These are phyloP conservation scores for Cenopis cana DNA, from an alignment of 2,888 invertebrate genomes.

Conservation along the genomic window DNA sequence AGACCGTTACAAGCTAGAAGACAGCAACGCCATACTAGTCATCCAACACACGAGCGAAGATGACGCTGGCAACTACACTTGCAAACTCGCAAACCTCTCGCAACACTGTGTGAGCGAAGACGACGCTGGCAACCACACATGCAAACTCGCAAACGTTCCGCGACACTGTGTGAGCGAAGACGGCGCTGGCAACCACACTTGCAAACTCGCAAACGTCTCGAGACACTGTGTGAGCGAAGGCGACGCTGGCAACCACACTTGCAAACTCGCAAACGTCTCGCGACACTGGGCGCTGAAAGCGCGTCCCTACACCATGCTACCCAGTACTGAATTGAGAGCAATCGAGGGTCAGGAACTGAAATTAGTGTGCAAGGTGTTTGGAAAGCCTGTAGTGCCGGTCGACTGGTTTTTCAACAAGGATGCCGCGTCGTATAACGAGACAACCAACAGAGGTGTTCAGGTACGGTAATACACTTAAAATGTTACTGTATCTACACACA, in stretches of 20 bases:
- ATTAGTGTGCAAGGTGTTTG: conserved; percentile 85
- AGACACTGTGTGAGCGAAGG: no score
- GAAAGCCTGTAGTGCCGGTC: conserved; percentile 7
- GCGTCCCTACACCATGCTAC: conserved; percentile 85
- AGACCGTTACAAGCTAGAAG: conserved; percentile 71
- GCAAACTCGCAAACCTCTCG: conserved; percentile 64
- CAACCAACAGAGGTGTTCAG: background rate
- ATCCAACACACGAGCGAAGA: conserved; percentile 72
- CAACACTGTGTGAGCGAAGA: no score
- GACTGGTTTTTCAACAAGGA: conserved; percentile 83
- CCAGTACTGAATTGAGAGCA: conserved; percentile 86
- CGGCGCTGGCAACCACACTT: no score
- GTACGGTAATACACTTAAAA: conserved; percentile 1
- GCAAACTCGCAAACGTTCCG: no score
- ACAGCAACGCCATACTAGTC: conserved; percentile 60
- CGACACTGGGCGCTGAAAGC: conserved; percentile 75
- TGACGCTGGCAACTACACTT: conserved; percentile 89
- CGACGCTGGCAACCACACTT: no score
- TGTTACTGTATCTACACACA: no score
- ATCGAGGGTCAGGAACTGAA: conserved; percentile 94
- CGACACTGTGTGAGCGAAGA: no score
- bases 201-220: no score
- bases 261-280: no score
- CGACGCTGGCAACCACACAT: no score
- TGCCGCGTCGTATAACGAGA: conserved; percentile 42